Conservation (phyloP, 2,113 vertebrate genomes). For the Salvelinus namaycush region DNA sequence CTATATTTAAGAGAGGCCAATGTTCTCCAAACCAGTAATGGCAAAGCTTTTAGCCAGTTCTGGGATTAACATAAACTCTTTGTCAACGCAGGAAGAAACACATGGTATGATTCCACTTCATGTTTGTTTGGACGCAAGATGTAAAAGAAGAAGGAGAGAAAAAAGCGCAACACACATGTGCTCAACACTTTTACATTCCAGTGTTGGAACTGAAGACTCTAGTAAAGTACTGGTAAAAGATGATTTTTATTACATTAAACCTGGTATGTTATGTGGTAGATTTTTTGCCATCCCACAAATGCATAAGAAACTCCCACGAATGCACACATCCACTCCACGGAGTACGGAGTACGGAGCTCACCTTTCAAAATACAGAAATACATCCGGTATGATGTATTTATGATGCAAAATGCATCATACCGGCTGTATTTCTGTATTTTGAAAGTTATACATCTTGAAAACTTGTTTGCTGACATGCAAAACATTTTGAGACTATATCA, state of each 20-base stretch:
- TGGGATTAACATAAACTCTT: constrained; percentile 14
- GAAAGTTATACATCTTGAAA: no score
- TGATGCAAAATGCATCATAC: no score
- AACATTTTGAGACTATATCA: no score
- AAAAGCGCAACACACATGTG: neutral
- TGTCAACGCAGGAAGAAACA: constrained; percentile 6
- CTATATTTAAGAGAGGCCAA: constrained; percentile 29
- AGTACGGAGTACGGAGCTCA: no score
- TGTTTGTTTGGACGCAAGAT: constrained; percentile 10
- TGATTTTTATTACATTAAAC: neutral
- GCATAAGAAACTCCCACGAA: no score
- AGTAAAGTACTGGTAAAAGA: neutral
- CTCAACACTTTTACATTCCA: neutral
- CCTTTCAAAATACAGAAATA: no score
- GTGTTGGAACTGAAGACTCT: neutral
- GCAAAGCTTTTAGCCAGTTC: constrained; percentile 8
- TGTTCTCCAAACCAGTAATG: constrained; percentile 29
- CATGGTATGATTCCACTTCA: constrained; percentile 8
- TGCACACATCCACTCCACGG: no score
- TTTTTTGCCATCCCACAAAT: no score
- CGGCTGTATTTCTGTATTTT: no score
- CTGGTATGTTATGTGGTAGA: neutral
- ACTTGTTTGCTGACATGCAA: no score
- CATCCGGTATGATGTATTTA: no score
- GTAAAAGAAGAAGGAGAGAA: neutral